Percentiles rank a stretch among this genome's conserved stretches.
These are phyloP conservation scores for Teleopsis dalmanni DNA, from an alignment of 1,140 invertebrate species.

Conservation along the genomic window DNA sequence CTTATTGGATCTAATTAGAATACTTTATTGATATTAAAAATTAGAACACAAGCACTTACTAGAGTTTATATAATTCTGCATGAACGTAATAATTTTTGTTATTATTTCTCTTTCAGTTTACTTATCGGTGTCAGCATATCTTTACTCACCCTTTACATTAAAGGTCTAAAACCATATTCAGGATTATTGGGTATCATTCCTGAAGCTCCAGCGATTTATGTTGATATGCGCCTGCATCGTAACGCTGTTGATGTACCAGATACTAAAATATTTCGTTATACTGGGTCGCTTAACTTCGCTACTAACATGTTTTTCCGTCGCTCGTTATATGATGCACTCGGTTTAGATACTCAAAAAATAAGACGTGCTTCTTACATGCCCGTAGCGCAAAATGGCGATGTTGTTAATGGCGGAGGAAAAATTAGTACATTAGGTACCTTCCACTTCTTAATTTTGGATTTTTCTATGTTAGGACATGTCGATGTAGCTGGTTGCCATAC, in stretches of 20 bases:
- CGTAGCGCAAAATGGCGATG: slow-evolving; percentile 2
- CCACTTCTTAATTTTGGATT: slow-evolving; percentile 31
- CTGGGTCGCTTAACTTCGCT: slow-evolving; percentile 39
- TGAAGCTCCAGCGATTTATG: slow-evolving; percentile 31
- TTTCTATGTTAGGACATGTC: slow-evolving; percentile 35
- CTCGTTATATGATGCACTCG: slow-evolving; percentile 25
- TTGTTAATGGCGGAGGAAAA: background rate
- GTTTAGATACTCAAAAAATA: slow-evolving; percentile 17
- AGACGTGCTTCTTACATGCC: slow-evolving; percentile 9
- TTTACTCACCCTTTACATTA: slow-evolving; percentile 34
- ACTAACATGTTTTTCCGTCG: slow-evolving; percentile 32
- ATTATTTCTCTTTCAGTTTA: slow-evolving; percentile 19
- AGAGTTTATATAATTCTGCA: too few species aligned
- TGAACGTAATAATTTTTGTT: background rate
- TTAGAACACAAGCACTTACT: too few species aligned
- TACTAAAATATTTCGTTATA: slow-evolving; percentile 38
- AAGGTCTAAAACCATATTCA: slow-evolving; percentile 35
- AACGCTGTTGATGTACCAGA: slow-evolving; percentile 33
- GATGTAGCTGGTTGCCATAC: slow-evolving; percentile 36
- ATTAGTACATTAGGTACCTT: background rate
- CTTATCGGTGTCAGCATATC: slow-evolving; percentile 34
- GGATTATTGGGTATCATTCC: slow-evolving; percentile 33
- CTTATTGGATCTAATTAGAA: too few species aligned
- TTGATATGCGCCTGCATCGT: slow-evolving; percentile 35
- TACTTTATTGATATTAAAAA: too few species aligned